Percentiles rank a stretch among this genome's conserved stretches.
Evolutionary conservation across 2,888 invertebrate species (phyloP).

Genomic region (Tridacna crocea): DNA sequence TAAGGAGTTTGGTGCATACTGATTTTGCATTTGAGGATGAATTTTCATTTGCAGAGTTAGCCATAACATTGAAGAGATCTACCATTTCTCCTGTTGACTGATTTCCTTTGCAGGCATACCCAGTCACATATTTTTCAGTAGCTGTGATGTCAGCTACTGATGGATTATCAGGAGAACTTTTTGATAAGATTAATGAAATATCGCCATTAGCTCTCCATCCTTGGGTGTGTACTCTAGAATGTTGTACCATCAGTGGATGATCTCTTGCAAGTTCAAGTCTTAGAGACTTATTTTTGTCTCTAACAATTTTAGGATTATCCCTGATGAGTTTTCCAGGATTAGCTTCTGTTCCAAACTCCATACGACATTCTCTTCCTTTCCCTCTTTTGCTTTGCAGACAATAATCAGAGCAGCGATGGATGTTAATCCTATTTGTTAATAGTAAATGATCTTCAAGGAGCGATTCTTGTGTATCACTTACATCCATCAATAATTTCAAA

Average conservation of each 20-base stretch:
- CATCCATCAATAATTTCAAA: slow-evolving; percentile 24
- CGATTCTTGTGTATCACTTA: slow-evolving; percentile 22
- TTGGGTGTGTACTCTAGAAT: too few species aligned
- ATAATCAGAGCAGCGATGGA: slow-evolving; percentile 31
- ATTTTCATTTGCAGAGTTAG: neutral
- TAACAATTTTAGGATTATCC: slow-evolving; percentile 3
- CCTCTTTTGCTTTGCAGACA: slow-evolving; percentile 1
- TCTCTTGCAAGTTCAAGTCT: slow-evolving; percentile 5
- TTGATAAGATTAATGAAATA: slow-evolving; percentile 15
- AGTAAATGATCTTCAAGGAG: slow-evolving; percentile 27
- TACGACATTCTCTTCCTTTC: neutral
- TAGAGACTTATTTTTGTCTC: slow-evolving; percentile 16
- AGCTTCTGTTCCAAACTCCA: neutral
- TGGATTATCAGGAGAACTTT: slow-evolving; percentile 15
- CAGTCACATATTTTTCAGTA: too few species aligned
- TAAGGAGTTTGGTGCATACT: neutral
- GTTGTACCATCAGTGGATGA: slow-evolving; percentile 24
- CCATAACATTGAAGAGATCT: slow-evolving; percentile 2
- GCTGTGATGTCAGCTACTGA: slow-evolving; percentile 5
- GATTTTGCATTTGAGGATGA: neutral
- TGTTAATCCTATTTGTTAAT: slow-evolving; percentile 22
- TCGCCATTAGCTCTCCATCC: slow-evolving; percentile 10
- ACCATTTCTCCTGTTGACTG: neutral
- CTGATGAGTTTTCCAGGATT: too few species aligned
- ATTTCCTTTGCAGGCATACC: too few species aligned